Evolutionary conservation across 23 tunicate species (phyloP).

Genomic region (Styela plicata): DNA sequence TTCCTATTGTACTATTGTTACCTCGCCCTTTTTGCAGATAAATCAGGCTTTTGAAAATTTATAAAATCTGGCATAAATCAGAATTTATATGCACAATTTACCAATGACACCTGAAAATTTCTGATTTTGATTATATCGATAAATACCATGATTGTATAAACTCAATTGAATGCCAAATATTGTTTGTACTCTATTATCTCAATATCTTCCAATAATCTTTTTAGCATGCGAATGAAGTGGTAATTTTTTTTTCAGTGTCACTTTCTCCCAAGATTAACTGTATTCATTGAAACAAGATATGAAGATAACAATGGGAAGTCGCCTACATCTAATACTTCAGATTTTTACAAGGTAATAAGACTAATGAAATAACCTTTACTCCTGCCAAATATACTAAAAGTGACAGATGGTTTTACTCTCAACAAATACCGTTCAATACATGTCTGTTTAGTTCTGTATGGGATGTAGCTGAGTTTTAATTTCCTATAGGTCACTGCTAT

Average conservation of each 20-base stretch:
- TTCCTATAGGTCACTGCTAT: too few relatives aligned
- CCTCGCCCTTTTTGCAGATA: too few relatives aligned
- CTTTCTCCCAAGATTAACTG: slow-evolving; percentile 56
- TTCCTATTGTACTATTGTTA: too few relatives aligned
- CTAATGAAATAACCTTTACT: too few relatives aligned
- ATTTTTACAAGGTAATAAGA: slow-evolving; percentile 33
- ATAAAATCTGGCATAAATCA: too few relatives aligned
- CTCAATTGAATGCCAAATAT: background rate
- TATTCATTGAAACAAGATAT: slow-evolving; percentile 80
- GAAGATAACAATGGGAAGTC: slow-evolving; percentile 79
- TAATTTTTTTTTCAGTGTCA: slow-evolving; percentile 53
- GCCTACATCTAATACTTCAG: slow-evolving; percentile 13
- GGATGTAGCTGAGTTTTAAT: too few relatives aligned
- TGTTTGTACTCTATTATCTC: background rate
- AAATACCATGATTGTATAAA: background rate
- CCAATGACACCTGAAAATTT: background rate
- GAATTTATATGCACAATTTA: too few relatives aligned
- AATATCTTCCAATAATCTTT: background rate
- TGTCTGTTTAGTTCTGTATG: too few relatives aligned
- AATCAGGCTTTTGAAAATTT: too few relatives aligned
- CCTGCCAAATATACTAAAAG: too few relatives aligned
- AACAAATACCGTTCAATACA: too few relatives aligned
- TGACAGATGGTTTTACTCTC: too few relatives aligned
- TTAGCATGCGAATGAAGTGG: background rate
- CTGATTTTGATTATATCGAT: background rate